Evolutionary conservation across 2,797 vertebrate species (phyloP), one percentile per base, ranked within the genome.

Genomic region (Sebastes reedi): DNA sequence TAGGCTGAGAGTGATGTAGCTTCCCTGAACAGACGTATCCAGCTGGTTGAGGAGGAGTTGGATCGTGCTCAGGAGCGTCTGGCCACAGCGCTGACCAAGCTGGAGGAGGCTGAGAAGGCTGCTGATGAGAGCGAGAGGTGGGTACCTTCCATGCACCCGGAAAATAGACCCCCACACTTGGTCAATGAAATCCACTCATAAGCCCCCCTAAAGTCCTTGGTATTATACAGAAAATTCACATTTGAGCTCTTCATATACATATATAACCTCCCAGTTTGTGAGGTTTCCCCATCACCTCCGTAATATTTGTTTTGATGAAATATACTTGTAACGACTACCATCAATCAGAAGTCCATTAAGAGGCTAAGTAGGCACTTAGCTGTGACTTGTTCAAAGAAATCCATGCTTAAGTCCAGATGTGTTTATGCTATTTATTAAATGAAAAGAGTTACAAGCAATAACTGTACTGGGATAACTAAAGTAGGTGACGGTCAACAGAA

Each of bases 41-140:
- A 99, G 93, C 97, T 99, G 96, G 98, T 99, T 92, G 99, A 99
- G 96, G 99, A 99, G 86, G 98, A 99, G 97, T 85, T 99, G 97
- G 99, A 99, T 87, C 97, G 99, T 25, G 99, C 99, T 88, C 99
- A 99, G 95, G 99, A 99, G 95, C 98, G 99, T 90, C 96, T 99
- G 95, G 94, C 98, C 83, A 99, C 98, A 36, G 99, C 98, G 52
- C 93, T 99, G 92, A 98, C 98, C 95, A 99, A 99, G 94, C 97
- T 99, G 96, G 99, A 99, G 94, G 99, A 99, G 94, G 98, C 98
- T 0, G 99, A 99, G 97, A 99, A 99, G 95, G 98, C 98, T 82
- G 99, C 99, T 70, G 99, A 99, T 89, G 98, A 99, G 96, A 99
- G 99, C 1, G 99, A 99, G 93, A 98, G 99, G 99, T 99, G 87